A percentile compares a stretch with the other conserved stretches of the same genome.
phyloP scores from a whole-genome alignment of 2,888 invertebrate species.

The Polymixis flavicincta region DNA sequence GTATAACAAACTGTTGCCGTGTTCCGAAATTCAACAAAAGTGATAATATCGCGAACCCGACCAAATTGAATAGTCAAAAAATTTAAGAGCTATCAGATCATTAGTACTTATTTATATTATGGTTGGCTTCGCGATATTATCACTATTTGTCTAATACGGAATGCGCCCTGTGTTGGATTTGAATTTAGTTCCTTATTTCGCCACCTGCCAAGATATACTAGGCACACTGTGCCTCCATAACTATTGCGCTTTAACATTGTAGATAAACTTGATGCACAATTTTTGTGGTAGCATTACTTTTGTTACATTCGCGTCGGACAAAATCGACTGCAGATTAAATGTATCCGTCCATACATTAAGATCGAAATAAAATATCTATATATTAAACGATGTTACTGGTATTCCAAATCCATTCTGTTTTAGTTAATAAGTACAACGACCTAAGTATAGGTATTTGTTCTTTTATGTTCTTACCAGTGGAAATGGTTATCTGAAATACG shows the following conservation, averaged over 20 bases:
- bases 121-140: too few relatives aligned
- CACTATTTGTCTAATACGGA: too few relatives aligned
- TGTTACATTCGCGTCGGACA: constrained; percentile 21
- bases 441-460: constrained; percentile 51
- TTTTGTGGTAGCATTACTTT: constrained; percentile 32
- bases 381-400: constrained; percentile 59
- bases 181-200: constrained; percentile 31
- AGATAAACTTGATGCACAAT: constrained; percentile 64
- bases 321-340: constrained; percentile 56
- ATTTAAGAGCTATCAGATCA: too few relatives aligned
- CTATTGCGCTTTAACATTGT: constrained; percentile 59
- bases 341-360: constrained; percentile 72
- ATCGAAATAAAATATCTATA: constrained; percentile 50
- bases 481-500: constrained; percentile 48
- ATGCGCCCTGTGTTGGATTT: constrained; percentile 8
- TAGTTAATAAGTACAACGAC: constrained; percentile 68
- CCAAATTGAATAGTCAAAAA: too few relatives aligned
- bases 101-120: too few relatives aligned
- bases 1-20: too few relatives aligned
- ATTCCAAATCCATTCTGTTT: constrained; percentile 60
- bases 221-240: constrained; percentile 53
- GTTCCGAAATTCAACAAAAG: too few relatives aligned
- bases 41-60: too few relatives aligned
- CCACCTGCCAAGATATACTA: constrained; percentile 7
- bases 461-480: constrained; percentile 34